Conservation (phyloP, 2,888 invertebrate species). For the Nineta flava region DNA sequence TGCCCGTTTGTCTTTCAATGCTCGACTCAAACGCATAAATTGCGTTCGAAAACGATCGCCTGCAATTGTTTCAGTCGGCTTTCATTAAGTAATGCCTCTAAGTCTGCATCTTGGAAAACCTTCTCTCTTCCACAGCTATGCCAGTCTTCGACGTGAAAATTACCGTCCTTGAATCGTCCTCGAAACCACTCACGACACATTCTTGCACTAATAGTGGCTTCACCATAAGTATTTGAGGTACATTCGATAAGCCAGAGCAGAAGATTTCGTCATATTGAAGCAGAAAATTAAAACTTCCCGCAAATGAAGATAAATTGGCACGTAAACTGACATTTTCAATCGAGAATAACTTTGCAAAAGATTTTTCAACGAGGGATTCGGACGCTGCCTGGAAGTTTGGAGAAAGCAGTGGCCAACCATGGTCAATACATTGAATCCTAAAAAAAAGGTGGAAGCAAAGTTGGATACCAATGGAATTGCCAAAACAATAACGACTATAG, state of each 20-base stretch:
- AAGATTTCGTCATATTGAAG: not conserved
- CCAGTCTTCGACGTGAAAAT: not conserved
- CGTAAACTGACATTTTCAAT: no score
- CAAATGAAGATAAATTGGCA: no score
- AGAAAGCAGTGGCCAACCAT: no score
- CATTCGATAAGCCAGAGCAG: not conserved
- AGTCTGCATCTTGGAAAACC: not conserved
- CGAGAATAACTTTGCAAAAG: no score
- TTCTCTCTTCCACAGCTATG: no score
- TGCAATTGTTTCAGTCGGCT: not conserved
- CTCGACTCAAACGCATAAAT: constrained; percentile 1
- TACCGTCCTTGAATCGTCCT: constrained; percentile 7
- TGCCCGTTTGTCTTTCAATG: not conserved
- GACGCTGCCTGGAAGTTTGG: no score
- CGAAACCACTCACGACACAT: constrained; percentile 8
- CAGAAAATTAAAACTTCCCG: not conserved
- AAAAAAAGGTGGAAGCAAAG: no score
- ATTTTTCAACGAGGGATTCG: no score
- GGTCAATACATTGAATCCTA: no score
- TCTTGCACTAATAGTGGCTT: constrained; percentile 9
- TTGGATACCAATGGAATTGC: no score
- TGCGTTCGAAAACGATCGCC: not conserved
- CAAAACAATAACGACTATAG: no score
- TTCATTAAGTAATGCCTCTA: not conserved
- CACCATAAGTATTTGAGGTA: constrained; percentile 9